A percentile compares a stretch with the other conserved stretches of the same genome.
These are phyloP conservation scores for Rhipidura dahli DNA, from an alignment of 2,113 vertebrate species.

Conservation along the genomic window DNA sequence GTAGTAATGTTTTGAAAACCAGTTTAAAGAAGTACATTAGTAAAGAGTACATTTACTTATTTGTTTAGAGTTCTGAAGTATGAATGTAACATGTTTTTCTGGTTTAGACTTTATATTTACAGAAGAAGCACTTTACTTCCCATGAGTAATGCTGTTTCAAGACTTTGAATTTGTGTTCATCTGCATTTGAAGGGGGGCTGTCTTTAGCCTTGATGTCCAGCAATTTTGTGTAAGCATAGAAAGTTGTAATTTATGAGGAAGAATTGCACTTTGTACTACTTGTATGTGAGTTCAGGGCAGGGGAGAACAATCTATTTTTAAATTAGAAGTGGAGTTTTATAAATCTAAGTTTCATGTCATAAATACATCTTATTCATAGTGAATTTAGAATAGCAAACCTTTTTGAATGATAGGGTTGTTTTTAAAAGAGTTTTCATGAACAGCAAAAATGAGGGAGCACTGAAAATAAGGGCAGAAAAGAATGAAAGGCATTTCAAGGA, in stretches of 20 bases:
- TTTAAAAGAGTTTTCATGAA: not conserved
- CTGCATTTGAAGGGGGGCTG: not conserved
- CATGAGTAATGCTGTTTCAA: not conserved
- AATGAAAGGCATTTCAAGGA: not conserved
- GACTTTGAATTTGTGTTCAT: not conserved
- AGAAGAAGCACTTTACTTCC: not conserved
- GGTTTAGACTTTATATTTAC: not conserved
- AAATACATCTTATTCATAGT: not conserved
- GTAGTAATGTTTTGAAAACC: not conserved
- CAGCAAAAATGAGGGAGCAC: fast-evolving
- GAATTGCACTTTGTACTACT: not conserved
- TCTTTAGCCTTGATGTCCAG: not conserved
- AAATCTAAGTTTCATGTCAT: not conserved
- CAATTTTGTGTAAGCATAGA: not conserved
- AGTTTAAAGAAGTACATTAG: not conserved
- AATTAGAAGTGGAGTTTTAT: not conserved
- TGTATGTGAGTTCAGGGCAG: not conserved
- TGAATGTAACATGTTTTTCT: not conserved
- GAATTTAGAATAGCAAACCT: not conserved
- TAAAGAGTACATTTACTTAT: not conserved
- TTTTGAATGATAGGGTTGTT: not conserved
- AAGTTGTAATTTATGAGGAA: not conserved
- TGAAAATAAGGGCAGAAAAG: not conserved
- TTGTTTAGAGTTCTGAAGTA: not conserved
- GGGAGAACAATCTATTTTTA: not conserved